phyloP scores from a whole-genome alignment of 2,113 vertebrate species.

The Smithornis capensis region DNA sequence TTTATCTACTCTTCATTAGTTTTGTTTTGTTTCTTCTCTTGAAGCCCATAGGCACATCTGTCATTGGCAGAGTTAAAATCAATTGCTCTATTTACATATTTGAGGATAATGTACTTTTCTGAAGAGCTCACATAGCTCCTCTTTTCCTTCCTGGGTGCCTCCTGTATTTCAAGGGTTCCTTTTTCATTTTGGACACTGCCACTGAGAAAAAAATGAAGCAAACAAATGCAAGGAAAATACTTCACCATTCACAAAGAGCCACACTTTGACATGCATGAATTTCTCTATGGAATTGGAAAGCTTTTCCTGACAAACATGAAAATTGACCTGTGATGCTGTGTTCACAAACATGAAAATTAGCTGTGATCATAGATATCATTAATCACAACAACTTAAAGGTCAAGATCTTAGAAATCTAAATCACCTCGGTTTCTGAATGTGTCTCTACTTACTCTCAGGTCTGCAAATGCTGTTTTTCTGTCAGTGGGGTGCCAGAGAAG shows the following conservation, averaged over 20 bases:
- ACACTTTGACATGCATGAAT: not conserved
- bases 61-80: not conserved
- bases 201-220: not conserved
- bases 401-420: not conserved
- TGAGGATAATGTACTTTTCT: not conserved
- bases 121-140: not conserved
- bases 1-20: not conserved
- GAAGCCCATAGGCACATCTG: not conserved
- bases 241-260: not conserved
- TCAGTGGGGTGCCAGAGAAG: not conserved
- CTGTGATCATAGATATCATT: not conserved
- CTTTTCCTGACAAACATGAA: not conserved
- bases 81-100: not conserved
- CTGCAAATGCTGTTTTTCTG: not conserved
- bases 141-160: not conserved
- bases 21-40: not conserved
- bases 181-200: not conserved
- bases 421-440: not conserved
- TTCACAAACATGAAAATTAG: not conserved
- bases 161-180: not conserved
- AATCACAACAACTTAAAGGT: not conserved
- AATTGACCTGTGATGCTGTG: not conserved
- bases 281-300: not conserved
- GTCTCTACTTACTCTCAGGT: not conserved
- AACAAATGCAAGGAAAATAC: not conserved